Percentiles rank a stretch among this genome's conserved stretches.
Evolutionary conservation across 2,797 vertebrate species (phyloP).

Genomic region (Cuculus canorus): DNA sequence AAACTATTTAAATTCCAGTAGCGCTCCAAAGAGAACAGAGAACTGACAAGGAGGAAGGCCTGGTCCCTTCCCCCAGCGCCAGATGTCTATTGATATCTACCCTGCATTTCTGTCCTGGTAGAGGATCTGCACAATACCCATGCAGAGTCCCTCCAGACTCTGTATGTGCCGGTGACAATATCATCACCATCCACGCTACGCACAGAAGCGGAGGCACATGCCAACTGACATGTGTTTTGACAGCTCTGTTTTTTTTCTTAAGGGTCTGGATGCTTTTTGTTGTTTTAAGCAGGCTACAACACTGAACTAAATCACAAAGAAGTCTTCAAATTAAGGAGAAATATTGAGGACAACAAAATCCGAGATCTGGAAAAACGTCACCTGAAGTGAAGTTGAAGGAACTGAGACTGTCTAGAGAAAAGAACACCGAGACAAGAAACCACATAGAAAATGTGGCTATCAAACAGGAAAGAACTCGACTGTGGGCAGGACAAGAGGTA

Average conservation of each 20-base stretch:
- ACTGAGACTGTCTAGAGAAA: neutral
- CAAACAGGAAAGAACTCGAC: neutral
- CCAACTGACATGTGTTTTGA: neutral
- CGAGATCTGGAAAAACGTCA: neutral
- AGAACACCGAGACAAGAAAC: accelerated
- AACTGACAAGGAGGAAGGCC: neutral
- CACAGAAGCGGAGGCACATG: accelerated
- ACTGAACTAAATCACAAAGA: neutral
- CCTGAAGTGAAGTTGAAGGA: neutral
- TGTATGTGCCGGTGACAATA: neutral
- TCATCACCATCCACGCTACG: accelerated
- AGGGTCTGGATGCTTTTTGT: neutral
- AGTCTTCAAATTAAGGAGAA: neutral
- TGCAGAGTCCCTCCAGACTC: neutral
- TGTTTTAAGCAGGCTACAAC: neutral
- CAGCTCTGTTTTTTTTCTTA: neutral
- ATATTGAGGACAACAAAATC: neutral
- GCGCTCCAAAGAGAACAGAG: neutral
- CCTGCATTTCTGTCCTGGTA: neutral
- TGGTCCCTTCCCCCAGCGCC: neutral
- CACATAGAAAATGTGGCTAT: neutral
- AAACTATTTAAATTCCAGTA: neutral
- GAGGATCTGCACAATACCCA: neutral
- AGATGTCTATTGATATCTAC: neutral
- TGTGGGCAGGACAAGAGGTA: neutral